phyloP scores from a whole-genome alignment of 2,888 invertebrate genomes.

The Chrysodeixis includens region DNA sequence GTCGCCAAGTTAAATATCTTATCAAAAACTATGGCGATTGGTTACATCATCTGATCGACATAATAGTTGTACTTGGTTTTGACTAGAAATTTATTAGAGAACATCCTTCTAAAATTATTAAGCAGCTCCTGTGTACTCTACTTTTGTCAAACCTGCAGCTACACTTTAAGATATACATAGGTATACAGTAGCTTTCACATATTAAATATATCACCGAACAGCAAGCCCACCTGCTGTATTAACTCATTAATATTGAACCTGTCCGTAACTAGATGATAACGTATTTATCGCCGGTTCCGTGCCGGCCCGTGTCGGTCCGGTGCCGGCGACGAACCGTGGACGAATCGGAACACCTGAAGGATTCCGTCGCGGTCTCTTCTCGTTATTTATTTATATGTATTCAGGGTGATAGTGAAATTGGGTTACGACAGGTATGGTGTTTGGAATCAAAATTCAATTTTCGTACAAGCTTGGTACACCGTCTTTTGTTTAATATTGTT shows the following conservation, averaged over 20 bases:
- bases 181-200: not conserved
- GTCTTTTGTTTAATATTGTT: not conserved
- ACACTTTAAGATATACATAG: too few species aligned
- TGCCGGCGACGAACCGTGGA: conserved; percentile 21
- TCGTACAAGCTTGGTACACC: not conserved
- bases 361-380: conserved; percentile 31
- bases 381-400: conserved; percentile 40
- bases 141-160: too few species aligned
- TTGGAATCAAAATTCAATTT: conserved; percentile 7
- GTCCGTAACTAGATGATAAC: conserved; percentile 53
- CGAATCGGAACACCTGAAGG: conserved; percentile 32
- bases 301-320: conserved; percentile 4
- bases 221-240: conserved; percentile 26
- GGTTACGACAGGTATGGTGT: conserved; percentile 15
- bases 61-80: too few species aligned
- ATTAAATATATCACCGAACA: conserved; percentile 15
- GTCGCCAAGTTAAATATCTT: too few species aligned
- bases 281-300: conserved; percentile 40
- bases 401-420: conserved; percentile 31
- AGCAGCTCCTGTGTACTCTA: too few species aligned
- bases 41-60: too few species aligned
- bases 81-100: too few species aligned
- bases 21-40: too few species aligned
- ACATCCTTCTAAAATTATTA: too few species aligned
- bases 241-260: conserved; percentile 50